Evolutionary conservation across 2,797 vertebrate genomes (phyloP).

Genomic region (Scolopax rusticola): DNA sequence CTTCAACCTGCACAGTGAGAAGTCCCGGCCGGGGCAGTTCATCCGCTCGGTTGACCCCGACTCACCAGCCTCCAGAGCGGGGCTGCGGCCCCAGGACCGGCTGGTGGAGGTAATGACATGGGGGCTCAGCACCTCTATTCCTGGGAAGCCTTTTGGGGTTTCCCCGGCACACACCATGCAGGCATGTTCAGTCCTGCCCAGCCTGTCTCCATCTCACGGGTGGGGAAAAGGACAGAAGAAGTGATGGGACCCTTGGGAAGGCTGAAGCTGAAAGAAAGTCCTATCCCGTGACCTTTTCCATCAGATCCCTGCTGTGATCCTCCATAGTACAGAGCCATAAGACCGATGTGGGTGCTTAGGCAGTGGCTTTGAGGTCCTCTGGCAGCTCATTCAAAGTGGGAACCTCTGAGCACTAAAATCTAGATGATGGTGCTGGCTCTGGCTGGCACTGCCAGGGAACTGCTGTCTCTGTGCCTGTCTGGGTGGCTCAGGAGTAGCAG

Average conservation of each 20-base stretch:
- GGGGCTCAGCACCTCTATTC: not conserved
- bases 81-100: slow-evolving; percentile 88
- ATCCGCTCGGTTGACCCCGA: slow-evolving; percentile 90
- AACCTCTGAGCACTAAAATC: accelerated
- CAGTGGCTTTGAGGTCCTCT: not conserved
- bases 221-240: not conserved
- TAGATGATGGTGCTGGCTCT: not conserved
- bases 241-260: accelerated
- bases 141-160: not conserved
- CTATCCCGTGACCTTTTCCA: accelerated
- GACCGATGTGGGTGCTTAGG: accelerated
- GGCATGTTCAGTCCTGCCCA: not conserved
- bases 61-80: slow-evolving; percentile 86
- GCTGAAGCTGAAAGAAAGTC: not conserved
- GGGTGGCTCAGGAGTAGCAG: not conserved
- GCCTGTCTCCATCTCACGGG: accelerated
- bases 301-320: accelerated
- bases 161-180: accelerated
- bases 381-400: accelerated
- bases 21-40: slow-evolving; percentile 88
- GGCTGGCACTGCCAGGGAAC: not conserved
- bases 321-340: accelerated
- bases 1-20: slow-evolving; percentile 95
- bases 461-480: accelerated
- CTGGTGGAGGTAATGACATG: slow-evolving; percentile 84